Evolutionary conservation across 2,797 vertebrate genomes (phyloP).

Genomic region (Muscicapa striata): DNA sequence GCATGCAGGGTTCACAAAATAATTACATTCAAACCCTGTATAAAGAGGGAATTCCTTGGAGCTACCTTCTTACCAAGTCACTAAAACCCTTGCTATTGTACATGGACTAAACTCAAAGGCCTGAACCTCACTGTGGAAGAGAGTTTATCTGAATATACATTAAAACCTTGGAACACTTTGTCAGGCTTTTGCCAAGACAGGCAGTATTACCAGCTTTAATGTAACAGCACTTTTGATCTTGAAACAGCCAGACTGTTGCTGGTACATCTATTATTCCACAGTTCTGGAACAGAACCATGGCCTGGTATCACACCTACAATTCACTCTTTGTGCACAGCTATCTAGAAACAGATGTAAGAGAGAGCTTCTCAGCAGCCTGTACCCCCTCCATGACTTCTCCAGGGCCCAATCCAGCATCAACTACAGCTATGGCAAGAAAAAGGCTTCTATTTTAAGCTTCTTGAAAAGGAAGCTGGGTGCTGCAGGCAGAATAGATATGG

Average conservation of each 20-base stretch:
- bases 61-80: neutral
- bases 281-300: neutral
- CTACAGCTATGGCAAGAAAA: neutral
- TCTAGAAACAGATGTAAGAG: neutral
- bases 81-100: neutral
- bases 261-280: slow-evolving; percentile 16
- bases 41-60: slow-evolving; percentile 9
- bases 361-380: neutral
- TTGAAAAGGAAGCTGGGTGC: neutral
- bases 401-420: neutral
- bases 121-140: neutral
- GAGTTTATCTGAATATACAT: neutral
- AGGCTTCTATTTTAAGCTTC: slow-evolving; percentile 19
- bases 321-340: neutral
- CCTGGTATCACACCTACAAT: neutral
- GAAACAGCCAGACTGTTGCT: neutral
- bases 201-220: slow-evolving; percentile 1
- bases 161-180: slow-evolving; percentile 1
- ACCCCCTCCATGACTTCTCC: neutral
- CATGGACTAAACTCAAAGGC: neutral
- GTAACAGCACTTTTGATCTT: slow-evolving; percentile 15
- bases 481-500: neutral
- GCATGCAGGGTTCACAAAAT: neutral
- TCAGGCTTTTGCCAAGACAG: slow-evolving; percentile 14
- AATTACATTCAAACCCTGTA: neutral